These are phyloP conservation scores for Anthrax anthrax DNA, from an alignment of 2,888 invertebrate genomes.

Conservation along the genomic window DNA sequence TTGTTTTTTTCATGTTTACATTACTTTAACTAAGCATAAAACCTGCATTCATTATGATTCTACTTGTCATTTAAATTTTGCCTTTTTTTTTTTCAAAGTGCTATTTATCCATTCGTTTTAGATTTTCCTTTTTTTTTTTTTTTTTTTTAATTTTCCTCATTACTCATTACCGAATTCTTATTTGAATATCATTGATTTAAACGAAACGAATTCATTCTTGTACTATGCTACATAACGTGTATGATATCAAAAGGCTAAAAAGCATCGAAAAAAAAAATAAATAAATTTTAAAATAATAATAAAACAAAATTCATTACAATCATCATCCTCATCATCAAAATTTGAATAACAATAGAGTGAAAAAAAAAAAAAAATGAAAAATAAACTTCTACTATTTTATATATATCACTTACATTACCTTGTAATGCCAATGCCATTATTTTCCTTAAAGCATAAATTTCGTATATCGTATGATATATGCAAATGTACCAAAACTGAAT, in stretches of 20 bases:
- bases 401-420: background rate
- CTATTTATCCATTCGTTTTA: background rate
- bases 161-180: too few species aligned
- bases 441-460: too few species aligned
- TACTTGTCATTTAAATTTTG: slow-evolving; percentile 6
- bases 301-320: background rate
- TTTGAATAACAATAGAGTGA: slow-evolving; percentile 11
- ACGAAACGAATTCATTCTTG: too few species aligned
- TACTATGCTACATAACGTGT: too few species aligned
- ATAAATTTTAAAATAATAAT: background rate
- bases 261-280: background rate
- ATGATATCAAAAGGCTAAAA: background rate
- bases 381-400: slow-evolving; percentile 2
- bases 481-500: too few species aligned
- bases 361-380: too few species aligned
- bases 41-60: slow-evolving; percentile 15
- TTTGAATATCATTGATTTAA: too few species aligned
- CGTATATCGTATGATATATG: too few species aligned
- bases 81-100: background rate
- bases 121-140: too few species aligned
- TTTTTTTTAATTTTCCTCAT: too few species aligned
- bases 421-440: background rate
- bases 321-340: slow-evolving; percentile 1
- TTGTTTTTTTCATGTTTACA: slow-evolving; percentile 18
- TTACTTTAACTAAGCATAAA: slow-evolving; percentile 28